phyloP scores from a whole-genome alignment of 2,113 vertebrate genomes.

The Geococcyx californianus region DNA sequence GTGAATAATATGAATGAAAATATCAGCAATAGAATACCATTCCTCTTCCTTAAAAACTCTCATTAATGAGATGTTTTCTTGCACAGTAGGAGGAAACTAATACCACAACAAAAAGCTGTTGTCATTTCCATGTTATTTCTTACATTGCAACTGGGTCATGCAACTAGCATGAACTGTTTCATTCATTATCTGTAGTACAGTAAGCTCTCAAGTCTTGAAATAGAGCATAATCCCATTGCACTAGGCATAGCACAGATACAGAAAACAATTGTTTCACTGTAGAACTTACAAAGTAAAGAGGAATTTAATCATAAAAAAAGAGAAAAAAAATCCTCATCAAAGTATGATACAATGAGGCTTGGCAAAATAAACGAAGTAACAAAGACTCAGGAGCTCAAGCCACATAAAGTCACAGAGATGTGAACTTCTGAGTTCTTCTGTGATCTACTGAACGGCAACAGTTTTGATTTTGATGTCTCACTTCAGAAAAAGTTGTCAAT shows the following conservation, averaged over 20 bases:
- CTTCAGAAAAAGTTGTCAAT: neutral
- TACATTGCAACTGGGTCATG: neutral
- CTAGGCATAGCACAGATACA: neutral
- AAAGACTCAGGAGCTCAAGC: neutral
- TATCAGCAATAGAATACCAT: neutral
- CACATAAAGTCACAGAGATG: neutral
- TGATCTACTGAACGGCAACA: neutral
- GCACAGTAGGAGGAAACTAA: neutral
- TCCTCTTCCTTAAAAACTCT: neutral
- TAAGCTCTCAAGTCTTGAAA: neutral
- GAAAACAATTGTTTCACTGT: neutral
- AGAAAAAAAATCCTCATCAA: neutral
- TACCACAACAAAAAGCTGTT: neutral
- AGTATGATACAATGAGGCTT: neutral
- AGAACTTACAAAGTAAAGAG: neutral
- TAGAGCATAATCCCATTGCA: neutral
- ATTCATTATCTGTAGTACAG: neutral
- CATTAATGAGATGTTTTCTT: neutral
- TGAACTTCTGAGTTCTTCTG: neutral
- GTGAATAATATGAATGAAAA: neutral
- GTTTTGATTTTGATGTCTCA: neutral
- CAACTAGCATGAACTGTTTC: neutral
- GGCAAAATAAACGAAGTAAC: slow-evolving; percentile 3
- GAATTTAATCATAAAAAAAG: neutral
- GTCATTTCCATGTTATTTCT: neutral